These are phyloP conservation scores for Agrochola macilenta DNA, from an alignment of 2,888 invertebrate species.

Conservation along the genomic window DNA sequence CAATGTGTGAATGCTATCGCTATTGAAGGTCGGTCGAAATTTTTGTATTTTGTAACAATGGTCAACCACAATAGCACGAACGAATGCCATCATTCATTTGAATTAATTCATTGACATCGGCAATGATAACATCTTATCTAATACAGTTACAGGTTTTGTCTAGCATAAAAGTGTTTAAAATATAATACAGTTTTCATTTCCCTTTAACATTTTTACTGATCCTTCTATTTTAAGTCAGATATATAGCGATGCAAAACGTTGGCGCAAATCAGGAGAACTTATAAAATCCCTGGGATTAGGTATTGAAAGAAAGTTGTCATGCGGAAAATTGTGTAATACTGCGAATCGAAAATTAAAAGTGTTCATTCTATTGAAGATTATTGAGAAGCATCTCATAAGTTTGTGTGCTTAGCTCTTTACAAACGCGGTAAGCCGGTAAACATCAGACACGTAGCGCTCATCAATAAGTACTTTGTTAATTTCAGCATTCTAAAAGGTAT, in stretches of 20 bases:
- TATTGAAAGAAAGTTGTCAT: neutral
- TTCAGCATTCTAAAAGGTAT: neutral
- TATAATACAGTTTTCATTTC: neutral
- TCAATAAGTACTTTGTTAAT: neutral
- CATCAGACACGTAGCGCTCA: neutral
- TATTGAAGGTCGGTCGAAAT: constrained; percentile 52
- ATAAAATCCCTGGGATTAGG: constrained; percentile 7
- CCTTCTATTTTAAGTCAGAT: neutral
- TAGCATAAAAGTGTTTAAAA: neutral
- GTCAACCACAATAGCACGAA: constrained; percentile 44
- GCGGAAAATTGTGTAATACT: neutral
- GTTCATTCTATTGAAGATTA: neutral
- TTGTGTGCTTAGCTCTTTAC: neutral
- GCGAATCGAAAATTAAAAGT: too few species aligned
- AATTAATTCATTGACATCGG: constrained; percentile 61
- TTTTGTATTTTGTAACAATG: constrained; percentile 55
- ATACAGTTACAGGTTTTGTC: constrained; percentile 40
- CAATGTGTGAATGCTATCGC: constrained; percentile 50
- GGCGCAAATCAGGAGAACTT: constrained; percentile 4
- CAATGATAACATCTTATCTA: constrained; percentile 62
- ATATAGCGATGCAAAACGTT: neutral
- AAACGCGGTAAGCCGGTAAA: neutral
- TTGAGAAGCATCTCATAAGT: neutral
- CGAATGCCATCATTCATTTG: constrained; percentile 52
- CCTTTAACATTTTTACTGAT: neutral